These are phyloP conservation scores for Eristalis intricaria DNA, from an alignment of 2,888 invertebrate genomes.

Conservation along the genomic window DNA sequence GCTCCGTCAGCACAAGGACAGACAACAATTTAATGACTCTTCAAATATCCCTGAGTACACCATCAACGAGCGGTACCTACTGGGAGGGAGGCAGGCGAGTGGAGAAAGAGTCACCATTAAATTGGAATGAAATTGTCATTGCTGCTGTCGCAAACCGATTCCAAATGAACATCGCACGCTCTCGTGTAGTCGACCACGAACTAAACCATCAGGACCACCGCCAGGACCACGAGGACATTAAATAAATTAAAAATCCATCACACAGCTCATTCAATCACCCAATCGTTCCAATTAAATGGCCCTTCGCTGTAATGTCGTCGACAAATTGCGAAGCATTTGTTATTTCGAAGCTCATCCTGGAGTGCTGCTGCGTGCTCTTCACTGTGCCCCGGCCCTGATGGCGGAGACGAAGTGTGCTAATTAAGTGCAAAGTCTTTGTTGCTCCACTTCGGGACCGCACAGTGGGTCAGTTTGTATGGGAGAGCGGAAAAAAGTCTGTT, in stretches of 20 bases:
- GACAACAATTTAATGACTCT: background rate
- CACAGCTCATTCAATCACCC: slow-evolving; percentile 50
- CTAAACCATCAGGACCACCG: background rate
- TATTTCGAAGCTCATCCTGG: slow-evolving; percentile 38
- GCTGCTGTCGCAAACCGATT: background rate
- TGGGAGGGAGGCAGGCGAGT: background rate
- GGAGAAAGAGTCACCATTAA: background rate
- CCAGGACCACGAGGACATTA: slow-evolving; percentile 3
- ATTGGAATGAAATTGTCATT: background rate
- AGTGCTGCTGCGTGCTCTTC: background rate
- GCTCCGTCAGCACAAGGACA: background rate
- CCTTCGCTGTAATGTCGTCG: slow-evolving; percentile 28
- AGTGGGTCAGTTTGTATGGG: too few species aligned
- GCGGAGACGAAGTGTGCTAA: slow-evolving; percentile 45
- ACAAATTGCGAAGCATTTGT: slow-evolving; percentile 62
- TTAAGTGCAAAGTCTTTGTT: slow-evolving; percentile 58
- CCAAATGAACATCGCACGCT: background rate
- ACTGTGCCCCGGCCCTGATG: background rate
- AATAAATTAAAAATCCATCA: slow-evolving; percentile 43
- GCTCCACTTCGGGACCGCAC: background rate
- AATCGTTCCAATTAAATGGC: slow-evolving; percentile 53
- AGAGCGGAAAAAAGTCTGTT: too few species aligned
- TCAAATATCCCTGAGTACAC: background rate
- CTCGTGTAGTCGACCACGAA: background rate
- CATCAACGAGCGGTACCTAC: too few species aligned